These are phyloP conservation scores for Morelia viridis DNA, from an alignment of 2,797 vertebrate species.

Conservation along the genomic window DNA sequence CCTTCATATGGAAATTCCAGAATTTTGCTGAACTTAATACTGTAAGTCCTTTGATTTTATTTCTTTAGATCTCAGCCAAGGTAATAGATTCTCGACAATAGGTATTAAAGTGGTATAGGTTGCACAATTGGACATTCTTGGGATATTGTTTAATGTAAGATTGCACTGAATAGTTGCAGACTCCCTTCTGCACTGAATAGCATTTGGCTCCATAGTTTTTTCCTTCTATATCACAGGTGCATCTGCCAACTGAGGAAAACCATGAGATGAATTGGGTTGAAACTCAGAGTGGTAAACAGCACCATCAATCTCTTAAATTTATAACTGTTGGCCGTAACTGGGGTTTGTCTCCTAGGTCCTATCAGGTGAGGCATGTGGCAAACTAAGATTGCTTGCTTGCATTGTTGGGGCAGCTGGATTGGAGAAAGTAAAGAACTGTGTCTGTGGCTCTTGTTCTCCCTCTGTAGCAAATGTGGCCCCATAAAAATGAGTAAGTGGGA, in stretches of 20 bases:
- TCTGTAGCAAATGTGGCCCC: not conserved
- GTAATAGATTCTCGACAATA: not conserved
- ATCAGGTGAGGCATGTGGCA: not conserved
- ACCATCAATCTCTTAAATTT: not conserved
- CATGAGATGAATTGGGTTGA: not conserved
- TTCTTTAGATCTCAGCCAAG: not conserved
- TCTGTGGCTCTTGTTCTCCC: not conserved
- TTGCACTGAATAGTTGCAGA: not conserved
- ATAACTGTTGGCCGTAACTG: not conserved
- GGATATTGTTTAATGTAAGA: not conserved
- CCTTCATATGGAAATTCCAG: not conserved
- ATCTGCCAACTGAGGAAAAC: not conserved
- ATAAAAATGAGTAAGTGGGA: not conserved
- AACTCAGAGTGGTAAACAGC: not conserved
- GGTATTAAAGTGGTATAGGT: not conserved
- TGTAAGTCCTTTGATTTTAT: not conserved
- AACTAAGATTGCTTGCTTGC: not conserved
- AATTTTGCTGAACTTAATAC: not conserved
- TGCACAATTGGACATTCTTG: not conserved
- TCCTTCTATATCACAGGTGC: not conserved
- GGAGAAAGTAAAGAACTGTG: not conserved
- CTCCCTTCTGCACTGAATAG: not conserved
- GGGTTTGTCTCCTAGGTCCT: not conserved
- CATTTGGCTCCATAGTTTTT: not conserved
- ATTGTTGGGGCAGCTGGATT: not conserved